Evolutionary conservation across 2,113 vertebrate genomes (phyloP).

Genomic region (Micromys minutus): DNA sequence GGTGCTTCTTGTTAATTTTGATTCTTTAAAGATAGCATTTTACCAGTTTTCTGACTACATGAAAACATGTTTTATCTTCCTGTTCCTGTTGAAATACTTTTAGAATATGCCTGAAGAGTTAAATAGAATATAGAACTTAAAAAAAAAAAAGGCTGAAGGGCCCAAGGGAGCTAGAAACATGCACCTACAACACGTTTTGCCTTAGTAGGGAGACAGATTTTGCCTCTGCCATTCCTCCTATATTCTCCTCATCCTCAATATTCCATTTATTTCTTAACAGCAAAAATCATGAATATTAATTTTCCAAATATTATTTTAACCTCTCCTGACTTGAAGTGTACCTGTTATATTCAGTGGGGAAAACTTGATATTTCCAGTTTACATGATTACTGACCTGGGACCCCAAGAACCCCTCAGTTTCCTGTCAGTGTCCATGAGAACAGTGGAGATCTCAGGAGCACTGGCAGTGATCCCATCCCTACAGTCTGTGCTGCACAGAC

Average conservation of each 20-base stretch:
- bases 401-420: conserved; percentile 13
- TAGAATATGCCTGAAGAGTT: background rate
- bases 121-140: background rate
- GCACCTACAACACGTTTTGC: background rate
- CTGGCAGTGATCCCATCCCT: background rate
- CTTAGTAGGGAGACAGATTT: background rate
- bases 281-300: background rate
- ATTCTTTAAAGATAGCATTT: background rate
- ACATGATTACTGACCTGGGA: background rate
- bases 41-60: background rate
- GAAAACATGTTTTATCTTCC: background rate
- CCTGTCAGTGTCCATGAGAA: conserved; percentile 10
- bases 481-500: background rate
- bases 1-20: background rate
- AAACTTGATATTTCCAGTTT: background rate
- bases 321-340: conserved; percentile 33
- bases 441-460: background rate
- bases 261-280: background rate
- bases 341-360: background rate
- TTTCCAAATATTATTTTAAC: conserved; percentile 19
- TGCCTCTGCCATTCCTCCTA: background rate
- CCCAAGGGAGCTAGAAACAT: background rate
- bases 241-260: background rate
- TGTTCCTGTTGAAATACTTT: conserved; percentile 23
- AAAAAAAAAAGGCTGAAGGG: background rate